Evolutionary conservation across 2,888 invertebrate species (phyloP), one percentile per base, ranked within the genome.

Genomic region (Drosophila monieri): DNA sequence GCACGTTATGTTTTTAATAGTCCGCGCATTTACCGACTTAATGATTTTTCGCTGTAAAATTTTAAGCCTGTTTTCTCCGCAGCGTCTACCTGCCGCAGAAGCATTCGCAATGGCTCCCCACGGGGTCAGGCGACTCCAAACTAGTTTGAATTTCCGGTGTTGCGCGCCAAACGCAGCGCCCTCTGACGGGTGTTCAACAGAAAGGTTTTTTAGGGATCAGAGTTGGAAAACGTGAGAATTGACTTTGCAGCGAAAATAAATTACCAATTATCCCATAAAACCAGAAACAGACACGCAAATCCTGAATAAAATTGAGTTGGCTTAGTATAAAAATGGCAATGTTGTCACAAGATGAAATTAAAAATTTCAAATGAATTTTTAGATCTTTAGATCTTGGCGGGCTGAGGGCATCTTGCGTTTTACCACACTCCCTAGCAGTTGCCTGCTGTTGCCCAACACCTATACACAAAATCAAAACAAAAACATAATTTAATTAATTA

Each of bases 21-120:
- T 44, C 44, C 15, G 46, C 23, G 74, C 69, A 65, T 80, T 78
- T 60, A 43, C 43, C 35, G 74, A 53, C 64, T 73, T 76, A 57
- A 69, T 68, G 59, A 69, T 72, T 68, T 73, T 71, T 61, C 52
- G 39, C 58, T 66, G 64, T 76, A 65, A 78, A 67, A 43, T 53
- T n/a, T 52, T 68, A 57, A 61, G 64, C 30, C 30, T 35, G 37
- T 60, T 64, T 51, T 51, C 18, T 18, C 8, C 9, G 23, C 43
- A n/a, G 8, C 18, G 43, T 30, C 39, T 47, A 18, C 47, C 14
- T 5, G 21, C 8, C 37, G 21, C 62, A 69, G 62, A 74, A 80
- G 76, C 41, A 61, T 64, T 67, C 48, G 35, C 18, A 32, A 23
- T 52, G 53, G 32, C 25, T 47, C 23, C 30, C 6, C 9, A 21